Evolutionary conservation across 2,888 invertebrate genomes (phyloP).

Genomic region (Lypha dubia): DNA sequence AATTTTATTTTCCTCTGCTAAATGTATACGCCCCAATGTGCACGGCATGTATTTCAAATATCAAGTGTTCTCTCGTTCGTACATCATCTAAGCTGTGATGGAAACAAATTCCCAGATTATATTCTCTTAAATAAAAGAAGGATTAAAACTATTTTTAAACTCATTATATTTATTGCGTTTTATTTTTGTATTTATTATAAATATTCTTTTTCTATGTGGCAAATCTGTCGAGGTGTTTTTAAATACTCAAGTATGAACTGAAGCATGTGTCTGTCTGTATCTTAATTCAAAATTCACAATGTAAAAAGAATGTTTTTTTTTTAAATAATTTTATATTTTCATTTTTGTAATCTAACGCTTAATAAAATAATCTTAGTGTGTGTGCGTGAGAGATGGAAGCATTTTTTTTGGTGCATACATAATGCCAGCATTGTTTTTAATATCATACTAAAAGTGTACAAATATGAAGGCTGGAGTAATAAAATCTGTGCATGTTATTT

Average conservation of each 20-base stretch:
- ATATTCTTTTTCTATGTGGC: not conserved
- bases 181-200: not conserved
- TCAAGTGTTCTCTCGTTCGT: not conserved
- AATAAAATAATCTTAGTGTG: not conserved
- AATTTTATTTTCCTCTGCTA: not conserved
- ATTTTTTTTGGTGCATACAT: constrained; percentile 27
- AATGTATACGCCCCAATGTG: not conserved
- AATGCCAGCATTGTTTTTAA: constrained; percentile 36
- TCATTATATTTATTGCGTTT: not conserved
- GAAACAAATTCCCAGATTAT: constrained; percentile 8
- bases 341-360: not conserved
- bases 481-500: constrained; percentile 51
- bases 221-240: constrained; percentile 36
- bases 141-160: constrained; percentile 34
- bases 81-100: not conserved
- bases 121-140: constrained; percentile 13
- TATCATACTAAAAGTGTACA: constrained; percentile 35
- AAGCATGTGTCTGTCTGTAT: not conserved
- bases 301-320: not conserved
- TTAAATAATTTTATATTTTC: not conserved
- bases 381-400: not conserved
- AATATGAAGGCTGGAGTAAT: constrained; percentile 36
- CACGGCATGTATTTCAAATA: not conserved
- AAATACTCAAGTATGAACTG: not conserved
- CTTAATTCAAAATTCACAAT: not conserved